Conservation (phyloP, 35 echinoderm and acorn worm genomes). For the Acanthaster planci region DNA sequence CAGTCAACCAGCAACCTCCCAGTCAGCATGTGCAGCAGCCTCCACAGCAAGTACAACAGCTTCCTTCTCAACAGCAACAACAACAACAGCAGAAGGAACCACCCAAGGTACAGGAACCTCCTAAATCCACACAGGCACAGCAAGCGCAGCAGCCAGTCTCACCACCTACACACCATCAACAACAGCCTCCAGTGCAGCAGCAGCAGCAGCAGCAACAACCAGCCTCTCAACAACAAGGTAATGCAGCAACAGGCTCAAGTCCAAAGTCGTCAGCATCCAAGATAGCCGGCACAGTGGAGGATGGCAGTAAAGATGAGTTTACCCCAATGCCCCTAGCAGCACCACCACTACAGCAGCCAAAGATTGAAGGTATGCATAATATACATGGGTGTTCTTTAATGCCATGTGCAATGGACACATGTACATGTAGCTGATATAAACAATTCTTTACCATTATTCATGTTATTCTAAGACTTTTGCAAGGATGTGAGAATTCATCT, state of each 20-base stretch:
- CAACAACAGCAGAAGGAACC: slow-evolving; percentile 2
- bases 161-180: background rate
- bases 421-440: too few relatives aligned
- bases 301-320: background rate
- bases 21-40: background rate
- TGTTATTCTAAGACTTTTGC: too few relatives aligned
- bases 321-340: slow-evolving; percentile 5
- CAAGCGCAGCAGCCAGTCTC: background rate
- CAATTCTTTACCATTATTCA: too few relatives aligned
- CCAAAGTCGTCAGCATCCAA: background rate
- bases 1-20: background rate
- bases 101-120: background rate
- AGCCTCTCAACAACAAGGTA: background rate
- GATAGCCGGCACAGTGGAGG: background rate
- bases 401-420: too few relatives aligned
- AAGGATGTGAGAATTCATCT: too few relatives aligned
- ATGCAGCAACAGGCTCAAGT: background rate
- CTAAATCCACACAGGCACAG: background rate
- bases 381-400: background rate
- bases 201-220: background rate
- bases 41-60: background rate
- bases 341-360: background rate
- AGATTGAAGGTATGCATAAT: background rate
- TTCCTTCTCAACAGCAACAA: background rate
- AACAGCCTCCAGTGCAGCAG: background rate